A percentile compares a stretch with the other conserved stretches of the same genome.
Conservation (phyloP, 2,797 vertebrate genomes). For the Phoxinus dragarum region DNA sequence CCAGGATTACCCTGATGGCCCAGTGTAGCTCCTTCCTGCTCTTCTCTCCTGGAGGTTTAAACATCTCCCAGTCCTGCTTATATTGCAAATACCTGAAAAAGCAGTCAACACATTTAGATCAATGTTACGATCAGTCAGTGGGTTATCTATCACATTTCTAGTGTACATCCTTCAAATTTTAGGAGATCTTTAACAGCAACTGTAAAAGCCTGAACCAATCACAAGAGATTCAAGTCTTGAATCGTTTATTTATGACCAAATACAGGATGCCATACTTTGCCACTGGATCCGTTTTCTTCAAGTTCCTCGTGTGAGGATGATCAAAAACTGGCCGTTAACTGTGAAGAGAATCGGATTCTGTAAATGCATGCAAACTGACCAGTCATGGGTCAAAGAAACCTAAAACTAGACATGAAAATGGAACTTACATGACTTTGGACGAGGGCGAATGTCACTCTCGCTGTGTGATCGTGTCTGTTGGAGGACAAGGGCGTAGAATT, state of each 20-base stretch:
- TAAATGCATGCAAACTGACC: not conserved
- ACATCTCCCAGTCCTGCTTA: slow-evolving; percentile 80
- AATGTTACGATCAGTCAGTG: not conserved
- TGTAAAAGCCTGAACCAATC: not conserved
- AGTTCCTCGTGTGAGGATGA: slow-evolving; percentile 70
- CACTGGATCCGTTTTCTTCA: slow-evolving; percentile 80
- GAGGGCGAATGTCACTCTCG: slow-evolving; percentile 67
- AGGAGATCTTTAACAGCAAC: not conserved
- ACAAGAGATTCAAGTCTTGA: not conserved
- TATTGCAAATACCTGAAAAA: slow-evolving; percentile 81
- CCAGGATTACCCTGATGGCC: slow-evolving; percentile 74
- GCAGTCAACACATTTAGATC: not conserved
- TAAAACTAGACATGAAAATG: not conserved
- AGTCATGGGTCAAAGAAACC: not conserved
- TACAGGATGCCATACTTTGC: slow-evolving; percentile 70
- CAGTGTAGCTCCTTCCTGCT: slow-evolving; percentile 73
- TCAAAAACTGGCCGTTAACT: slow-evolving; percentile 79
- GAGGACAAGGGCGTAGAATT: not conserved
- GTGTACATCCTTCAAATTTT: not conserved
- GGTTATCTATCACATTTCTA: not conserved
- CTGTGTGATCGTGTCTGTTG: slow-evolving; percentile 67
- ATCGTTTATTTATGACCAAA: not conserved
- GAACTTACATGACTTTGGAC: slow-evolving; percentile 79
- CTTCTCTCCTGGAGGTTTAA: slow-evolving; percentile 76
- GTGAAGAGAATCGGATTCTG: slow-evolving; percentile 12